phyloP scores from a whole-genome alignment of 2,797 vertebrate genomes.

The Channallabes apus region DNA sequence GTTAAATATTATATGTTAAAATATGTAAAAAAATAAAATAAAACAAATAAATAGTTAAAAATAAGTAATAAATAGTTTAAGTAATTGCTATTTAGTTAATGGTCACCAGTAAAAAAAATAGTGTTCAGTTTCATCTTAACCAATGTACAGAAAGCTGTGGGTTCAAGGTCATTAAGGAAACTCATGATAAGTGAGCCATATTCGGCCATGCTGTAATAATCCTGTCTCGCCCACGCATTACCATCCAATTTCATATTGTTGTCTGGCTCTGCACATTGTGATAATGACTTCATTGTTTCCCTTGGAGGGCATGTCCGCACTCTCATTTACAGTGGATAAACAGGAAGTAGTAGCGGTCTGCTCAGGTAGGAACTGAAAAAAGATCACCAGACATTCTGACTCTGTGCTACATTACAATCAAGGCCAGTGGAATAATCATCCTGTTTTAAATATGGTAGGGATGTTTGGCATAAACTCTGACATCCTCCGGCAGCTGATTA shows the following conservation, averaged over 20 bases:
- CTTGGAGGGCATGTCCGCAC: conserved; percentile 28
- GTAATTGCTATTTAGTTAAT: neutral
- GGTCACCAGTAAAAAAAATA: neutral
- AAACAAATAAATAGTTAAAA: too few species aligned
- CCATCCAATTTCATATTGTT: conserved; percentile 40
- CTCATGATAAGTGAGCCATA: conserved; percentile 9
- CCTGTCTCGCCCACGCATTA: conserved; percentile 15
- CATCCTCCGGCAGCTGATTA: neutral
- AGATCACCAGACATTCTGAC: conserved; percentile 45
- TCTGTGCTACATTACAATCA: conserved; percentile 35
- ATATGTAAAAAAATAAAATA: too few species aligned
- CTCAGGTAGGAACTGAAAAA: conserved; percentile 37
- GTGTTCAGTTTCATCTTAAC: neutral
- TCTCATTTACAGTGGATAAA: conserved; percentile 42
- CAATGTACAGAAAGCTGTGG: neutral
- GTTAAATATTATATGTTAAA: too few species aligned
- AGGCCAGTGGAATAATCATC: conserved; percentile 23
- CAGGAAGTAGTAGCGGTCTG: conserved; percentile 39
- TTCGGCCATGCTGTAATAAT: conserved; percentile 10
- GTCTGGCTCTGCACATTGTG: conserved; percentile 35
- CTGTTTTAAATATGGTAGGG: conserved; percentile 25
- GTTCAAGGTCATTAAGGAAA: conserved; percentile 21
- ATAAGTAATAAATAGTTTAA: too few species aligned
- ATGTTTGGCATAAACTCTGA: conserved; percentile 8
- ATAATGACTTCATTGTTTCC: conserved; percentile 46